phyloP scores from a whole-genome alignment of 2,888 invertebrate species.

The Philhelius pedissequus region DNA sequence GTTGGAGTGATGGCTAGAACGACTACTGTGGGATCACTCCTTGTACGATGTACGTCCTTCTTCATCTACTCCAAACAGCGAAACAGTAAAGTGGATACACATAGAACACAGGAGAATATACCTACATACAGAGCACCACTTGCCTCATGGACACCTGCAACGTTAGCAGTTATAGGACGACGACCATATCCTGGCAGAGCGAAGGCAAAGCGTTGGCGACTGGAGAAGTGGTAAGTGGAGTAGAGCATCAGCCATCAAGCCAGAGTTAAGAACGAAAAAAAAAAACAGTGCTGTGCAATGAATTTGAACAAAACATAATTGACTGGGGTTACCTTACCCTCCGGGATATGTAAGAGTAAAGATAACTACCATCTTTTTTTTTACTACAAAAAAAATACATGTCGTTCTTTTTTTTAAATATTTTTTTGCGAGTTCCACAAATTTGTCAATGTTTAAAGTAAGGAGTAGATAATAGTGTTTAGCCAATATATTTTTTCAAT shows the following conservation, averaged over 20 bases:
- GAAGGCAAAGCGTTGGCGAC: not conserved
- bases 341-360: not conserved
- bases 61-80: constrained; percentile 28
- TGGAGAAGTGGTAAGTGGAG: not conserved
- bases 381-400: not conserved
- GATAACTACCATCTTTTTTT: no score
- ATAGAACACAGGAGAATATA: not conserved
- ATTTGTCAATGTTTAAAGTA: no score
- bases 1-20: constrained; percentile 35
- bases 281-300: not conserved
- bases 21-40: not conserved
- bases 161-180: not conserved
- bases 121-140: constrained; percentile 37
- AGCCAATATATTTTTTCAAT: no score
- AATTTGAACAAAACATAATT: not conserved
- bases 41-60: constrained; percentile 21
- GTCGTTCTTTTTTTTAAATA: no score
- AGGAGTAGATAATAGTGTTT: no score
- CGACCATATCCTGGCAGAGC: not conserved
- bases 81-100: constrained; percentile 46
- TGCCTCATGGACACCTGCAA: constrained; percentile 52
- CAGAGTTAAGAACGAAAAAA: not conserved
- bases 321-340: not conserved
- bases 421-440: no score
- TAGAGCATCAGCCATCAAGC: not conserved